These are phyloP conservation scores for Scophthalmus maximus DNA, from an alignment of 2,113 vertebrate species.

Conservation along the genomic window DNA sequence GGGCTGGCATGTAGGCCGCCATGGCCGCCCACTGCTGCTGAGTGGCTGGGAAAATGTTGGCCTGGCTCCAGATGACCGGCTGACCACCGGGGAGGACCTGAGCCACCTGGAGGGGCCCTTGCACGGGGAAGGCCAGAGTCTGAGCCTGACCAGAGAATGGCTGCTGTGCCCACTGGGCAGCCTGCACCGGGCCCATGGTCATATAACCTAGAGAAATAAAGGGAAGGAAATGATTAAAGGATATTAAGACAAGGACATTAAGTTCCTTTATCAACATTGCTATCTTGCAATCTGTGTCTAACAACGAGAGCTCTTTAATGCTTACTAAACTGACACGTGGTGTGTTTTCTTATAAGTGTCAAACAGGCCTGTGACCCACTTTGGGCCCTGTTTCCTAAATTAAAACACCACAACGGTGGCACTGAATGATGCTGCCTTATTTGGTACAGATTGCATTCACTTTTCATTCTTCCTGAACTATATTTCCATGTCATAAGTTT, in stretches of 20 bases:
- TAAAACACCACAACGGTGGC: too few species aligned
- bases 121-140: slow-evolving; percentile 90
- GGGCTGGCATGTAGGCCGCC: slow-evolving; percentile 96
- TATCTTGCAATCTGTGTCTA: too few species aligned
- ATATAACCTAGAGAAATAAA: slow-evolving; percentile 90
- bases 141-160: slow-evolving; percentile 89
- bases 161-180: slow-evolving; percentile 98
- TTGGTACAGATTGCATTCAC: not conserved
- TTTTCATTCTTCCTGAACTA: not conserved
- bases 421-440: not conserved
- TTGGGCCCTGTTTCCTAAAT: not conserved
- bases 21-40: slow-evolving; percentile 97
- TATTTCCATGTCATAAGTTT: not conserved
- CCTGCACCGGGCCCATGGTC: slow-evolving; percentile 97
- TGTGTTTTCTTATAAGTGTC: not conserved
- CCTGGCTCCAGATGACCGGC: slow-evolving; percentile 95
- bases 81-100: slow-evolving; percentile 97
- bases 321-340: too few species aligned
- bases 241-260: not conserved
- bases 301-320: not conserved
- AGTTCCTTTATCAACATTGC: too few species aligned
- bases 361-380: not conserved
- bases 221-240: not conserved
- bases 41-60: slow-evolving; percentile 92
- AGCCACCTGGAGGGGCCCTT: slow-evolving; percentile 84